Evolutionary conservation across 2,797 vertebrate species (phyloP).

Genomic region (Spinibarbus caldwelli): DNA sequence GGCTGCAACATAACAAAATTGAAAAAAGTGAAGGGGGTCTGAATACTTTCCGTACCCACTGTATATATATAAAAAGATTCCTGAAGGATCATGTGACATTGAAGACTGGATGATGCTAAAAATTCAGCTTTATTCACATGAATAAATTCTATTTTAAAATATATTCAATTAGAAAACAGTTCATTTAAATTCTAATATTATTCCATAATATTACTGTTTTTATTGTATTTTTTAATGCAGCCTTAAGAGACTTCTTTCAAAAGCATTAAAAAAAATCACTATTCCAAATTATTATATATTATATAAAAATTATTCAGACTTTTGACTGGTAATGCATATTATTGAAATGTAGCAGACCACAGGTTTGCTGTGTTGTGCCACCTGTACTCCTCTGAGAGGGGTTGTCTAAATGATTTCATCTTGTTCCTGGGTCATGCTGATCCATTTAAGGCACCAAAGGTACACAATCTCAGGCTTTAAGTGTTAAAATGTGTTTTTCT

Average conservation of each 20-base stretch:
- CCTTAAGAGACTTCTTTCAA: constrained; percentile 58
- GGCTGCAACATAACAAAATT: too few species aligned
- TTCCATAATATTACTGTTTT: not conserved
- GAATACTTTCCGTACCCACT: too few species aligned
- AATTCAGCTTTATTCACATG: not conserved
- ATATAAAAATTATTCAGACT: not conserved
- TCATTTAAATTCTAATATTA: not conserved
- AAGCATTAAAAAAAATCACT: constrained; percentile 33
- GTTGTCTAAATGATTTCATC: not conserved
- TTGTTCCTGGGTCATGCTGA: constrained; percentile 18
- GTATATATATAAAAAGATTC: too few species aligned
- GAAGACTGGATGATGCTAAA: not conserved
- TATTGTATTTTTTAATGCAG: not conserved
- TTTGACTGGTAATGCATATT: not conserved
- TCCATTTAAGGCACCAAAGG: not conserved
- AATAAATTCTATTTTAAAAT: not conserved
- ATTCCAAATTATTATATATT: too few species aligned
- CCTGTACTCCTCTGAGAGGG: constrained; percentile 75
- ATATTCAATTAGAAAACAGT: not conserved
- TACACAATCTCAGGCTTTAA: not conserved
- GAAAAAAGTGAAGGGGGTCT: too few species aligned
- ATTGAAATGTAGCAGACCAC: constrained; percentile 76
- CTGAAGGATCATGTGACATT: not conserved
- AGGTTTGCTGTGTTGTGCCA: constrained; percentile 77
- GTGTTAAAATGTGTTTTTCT: not conserved